Percentiles rank a stretch among this genome's conserved stretches.
Conservation (phyloP, 2,113 vertebrate species). For the Poicephalus meyeri region DNA sequence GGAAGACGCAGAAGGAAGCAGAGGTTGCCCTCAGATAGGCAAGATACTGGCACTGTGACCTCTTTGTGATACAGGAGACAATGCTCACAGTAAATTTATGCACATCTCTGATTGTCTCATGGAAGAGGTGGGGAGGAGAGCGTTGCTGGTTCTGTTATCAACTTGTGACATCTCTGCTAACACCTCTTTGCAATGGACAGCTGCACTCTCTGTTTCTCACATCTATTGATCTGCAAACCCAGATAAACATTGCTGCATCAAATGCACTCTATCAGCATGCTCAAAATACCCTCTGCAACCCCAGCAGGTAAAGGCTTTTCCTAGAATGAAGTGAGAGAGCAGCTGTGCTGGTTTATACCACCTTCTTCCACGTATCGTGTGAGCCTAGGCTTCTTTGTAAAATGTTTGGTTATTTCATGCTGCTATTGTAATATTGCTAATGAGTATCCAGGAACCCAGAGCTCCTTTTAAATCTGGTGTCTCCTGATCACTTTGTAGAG, state of each 20-base stretch:
- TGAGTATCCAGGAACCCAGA: background rate
- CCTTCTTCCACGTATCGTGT: background rate
- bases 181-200: background rate
- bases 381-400: background rate
- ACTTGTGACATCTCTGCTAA: constrained; percentile 29
- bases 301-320: background rate
- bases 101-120: background rate
- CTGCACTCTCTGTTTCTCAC: background rate
- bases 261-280: background rate
- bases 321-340: background rate
- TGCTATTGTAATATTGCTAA: background rate
- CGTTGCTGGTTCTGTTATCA: background rate
- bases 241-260: background rate
- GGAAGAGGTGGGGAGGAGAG: background rate
- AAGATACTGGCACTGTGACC: background rate
- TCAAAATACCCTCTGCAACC: background rate
- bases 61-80: background rate
- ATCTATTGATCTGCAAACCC: constrained; percentile 23
- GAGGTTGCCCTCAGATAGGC: background rate
- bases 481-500: background rate
- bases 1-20: background rate
- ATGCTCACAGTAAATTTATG: background rate
- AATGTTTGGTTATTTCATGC: background rate
- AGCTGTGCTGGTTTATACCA: background rate
- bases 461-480: background rate